Base-by-base conservation (phyloP, 2,888 invertebrate genomes). In the Rhagium mordax region DNA sequence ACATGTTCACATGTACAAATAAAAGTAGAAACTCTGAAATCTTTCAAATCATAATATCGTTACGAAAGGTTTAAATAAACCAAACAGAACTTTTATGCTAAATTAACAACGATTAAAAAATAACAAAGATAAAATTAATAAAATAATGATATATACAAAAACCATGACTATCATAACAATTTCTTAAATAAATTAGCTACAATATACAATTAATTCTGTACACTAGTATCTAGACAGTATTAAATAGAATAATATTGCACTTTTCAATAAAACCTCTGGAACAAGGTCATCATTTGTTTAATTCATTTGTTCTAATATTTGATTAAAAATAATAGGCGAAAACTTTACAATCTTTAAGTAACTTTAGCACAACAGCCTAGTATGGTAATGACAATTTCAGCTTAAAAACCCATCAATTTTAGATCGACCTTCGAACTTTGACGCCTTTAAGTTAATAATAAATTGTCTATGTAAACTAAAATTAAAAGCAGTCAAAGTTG, bases 401-500 rank as follows among this genome's bases (percentile, higher is more conserved):
- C 51, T 20, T 53, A 41, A 53, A 51, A 18, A 41, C n/a, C 29
- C n/a, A n/a, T 51, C 27, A 27, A 57, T 49, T 53, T 18, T 74
- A 16, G 41, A 41, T 33, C 51, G n/a, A 76, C 74, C 76, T 73
- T 78, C 75, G 69, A 73, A 78, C 74, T 75, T 75, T 78, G 75
- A 72, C 60, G 70, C 75, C 64, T 72, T 60, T 57, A 41, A 29
- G 24, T 8, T 29, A 27, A 27, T 27, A 49, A 49, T 53, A 29
- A 20, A 27, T 59, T 33, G 33, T 29, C 48, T 24, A 41, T 51
- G 8, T 2, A 10, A 24, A 20, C 41, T 27, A 21, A 71, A 57
- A 47, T 80, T 81, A 85, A 74, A 84, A 83, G 79, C 82, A 83
- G 73, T 84, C 84, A 78, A 84, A 84, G 76, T 84, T 83, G 74